phyloP scores from a whole-genome alignment of 2,797 vertebrate species.

The Schizopygopsis pylzovi region DNA sequence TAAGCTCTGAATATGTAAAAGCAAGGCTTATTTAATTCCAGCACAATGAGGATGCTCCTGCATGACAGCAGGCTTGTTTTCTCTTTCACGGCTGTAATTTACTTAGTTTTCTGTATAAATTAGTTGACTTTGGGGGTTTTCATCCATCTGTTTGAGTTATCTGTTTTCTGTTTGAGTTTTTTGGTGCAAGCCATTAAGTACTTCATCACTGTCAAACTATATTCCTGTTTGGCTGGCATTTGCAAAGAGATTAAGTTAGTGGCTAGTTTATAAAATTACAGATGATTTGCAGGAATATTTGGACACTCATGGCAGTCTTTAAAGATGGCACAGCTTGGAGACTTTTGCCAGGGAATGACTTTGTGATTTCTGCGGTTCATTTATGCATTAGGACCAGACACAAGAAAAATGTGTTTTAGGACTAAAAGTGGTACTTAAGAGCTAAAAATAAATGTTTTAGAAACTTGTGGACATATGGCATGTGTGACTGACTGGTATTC shows the following conservation, averaged over 20 bases:
- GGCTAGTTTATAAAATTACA: constrained; percentile 44
- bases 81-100: constrained; percentile 2
- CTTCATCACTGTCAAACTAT: constrained; percentile 35
- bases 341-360: constrained; percentile 34
- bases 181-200: constrained; percentile 1
- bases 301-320: constrained; percentile 25
- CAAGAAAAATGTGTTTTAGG: constrained; percentile 5
- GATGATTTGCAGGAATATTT: constrained; percentile 43
- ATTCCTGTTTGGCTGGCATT: constrained; percentile 43
- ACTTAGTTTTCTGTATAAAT: constrained; percentile 30
- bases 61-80: constrained; percentile 8
- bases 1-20: background rate
- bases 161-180: background rate
- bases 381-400: constrained; percentile 5
- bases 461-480: constrained; percentile 1
- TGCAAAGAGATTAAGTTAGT: constrained; percentile 41
- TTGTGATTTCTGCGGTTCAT: constrained; percentile 33
- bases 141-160: constrained; percentile 43
- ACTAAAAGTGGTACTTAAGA: background rate
- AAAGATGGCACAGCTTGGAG: background rate
- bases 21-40: constrained; percentile 1
- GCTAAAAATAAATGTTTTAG: constrained; percentile 17
- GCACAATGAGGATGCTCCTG: background rate
- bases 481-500: background rate
- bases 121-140: background rate